Percentiles rank a stretch among this genome's conserved stretches.
Evolutionary conservation across 2,888 invertebrate species (phyloP).

Genomic region (Dicyrtomina minuta): DNA sequence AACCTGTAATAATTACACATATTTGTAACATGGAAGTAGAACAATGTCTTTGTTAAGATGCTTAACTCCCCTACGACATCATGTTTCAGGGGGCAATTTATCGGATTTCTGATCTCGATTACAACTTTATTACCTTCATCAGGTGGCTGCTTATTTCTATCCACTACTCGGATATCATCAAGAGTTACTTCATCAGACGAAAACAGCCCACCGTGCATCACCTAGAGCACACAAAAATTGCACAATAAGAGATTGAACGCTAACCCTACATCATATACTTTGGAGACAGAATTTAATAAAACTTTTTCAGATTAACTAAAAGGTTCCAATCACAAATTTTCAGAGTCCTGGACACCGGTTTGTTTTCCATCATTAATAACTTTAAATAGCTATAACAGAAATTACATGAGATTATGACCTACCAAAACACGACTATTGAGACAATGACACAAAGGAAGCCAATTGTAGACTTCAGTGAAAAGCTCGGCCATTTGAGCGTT

Average conservation of each 20-base stretch:
- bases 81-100: conserved; percentile 2
- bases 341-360: conserved; percentile 25
- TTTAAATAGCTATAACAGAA: not conserved
- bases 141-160: conserved; percentile 94
- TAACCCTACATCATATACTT: not conserved
- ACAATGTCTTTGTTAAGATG: too few species aligned
- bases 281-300: not conserved
- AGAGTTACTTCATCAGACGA: conserved; percentile 90
- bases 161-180: conserved; percentile 82
- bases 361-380: conserved; percentile 10
- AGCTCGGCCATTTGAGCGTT: conserved; percentile 91
- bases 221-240: conserved; percentile 60
- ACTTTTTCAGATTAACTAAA: too few species aligned
- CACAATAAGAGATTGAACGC: too few species aligned
- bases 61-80: too few species aligned
- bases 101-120: too few species aligned
- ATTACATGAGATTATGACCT: conserved; percentile 49
- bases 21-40: too few species aligned
- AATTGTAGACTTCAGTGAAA: conserved; percentile 98
- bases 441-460: conserved; percentile 93
- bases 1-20: conserved; percentile 64
- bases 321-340: conserved; percentile 8
- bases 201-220: conserved; percentile 98
- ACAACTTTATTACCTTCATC: conserved; percentile 70
- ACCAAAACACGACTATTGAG: conserved; percentile 81